Evolutionary conservation across 2,797 vertebrate species (phyloP).

Genomic region (Cyclopterus lumpus): DNA sequence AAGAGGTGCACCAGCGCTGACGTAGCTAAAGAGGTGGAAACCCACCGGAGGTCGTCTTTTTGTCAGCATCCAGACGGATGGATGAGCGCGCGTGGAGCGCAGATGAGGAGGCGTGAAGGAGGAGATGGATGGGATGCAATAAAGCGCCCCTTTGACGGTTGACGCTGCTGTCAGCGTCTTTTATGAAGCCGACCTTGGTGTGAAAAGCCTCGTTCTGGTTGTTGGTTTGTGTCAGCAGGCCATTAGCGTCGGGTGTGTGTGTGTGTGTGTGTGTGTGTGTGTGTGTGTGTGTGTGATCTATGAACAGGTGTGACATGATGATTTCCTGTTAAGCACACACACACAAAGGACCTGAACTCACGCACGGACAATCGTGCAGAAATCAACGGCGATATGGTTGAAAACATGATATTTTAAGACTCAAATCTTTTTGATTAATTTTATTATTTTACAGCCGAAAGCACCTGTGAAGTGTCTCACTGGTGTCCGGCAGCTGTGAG

Average conservation of each 20-base stretch:
- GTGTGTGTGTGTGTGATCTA: background rate
- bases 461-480: background rate
- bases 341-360: background rate
- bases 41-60: background rate
- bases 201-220: background rate
- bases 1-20: constrained; percentile 29
- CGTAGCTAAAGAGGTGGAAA: constrained; percentile 10
- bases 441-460: background rate
- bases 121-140: constrained; percentile 48
- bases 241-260: constrained; percentile 15
- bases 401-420: background rate
- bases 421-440: background rate
- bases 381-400: rapidly evolving
- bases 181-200: constrained; percentile 9
- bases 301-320: constrained; percentile 60
- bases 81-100: background rate
- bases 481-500: background rate
- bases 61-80: constrained; percentile 6
- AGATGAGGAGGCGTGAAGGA: constrained; percentile 47
- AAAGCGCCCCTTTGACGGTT: background rate
- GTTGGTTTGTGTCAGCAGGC: constrained; percentile 57
- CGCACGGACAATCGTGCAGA: background rate
- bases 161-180: constrained; percentile 34
- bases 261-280: background rate
- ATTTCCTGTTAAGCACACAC: constrained; percentile 29